These are phyloP conservation scores for Helicoverpa assulta DNA, from an alignment of 2,888 invertebrate genomes.

Conservation along the genomic window DNA sequence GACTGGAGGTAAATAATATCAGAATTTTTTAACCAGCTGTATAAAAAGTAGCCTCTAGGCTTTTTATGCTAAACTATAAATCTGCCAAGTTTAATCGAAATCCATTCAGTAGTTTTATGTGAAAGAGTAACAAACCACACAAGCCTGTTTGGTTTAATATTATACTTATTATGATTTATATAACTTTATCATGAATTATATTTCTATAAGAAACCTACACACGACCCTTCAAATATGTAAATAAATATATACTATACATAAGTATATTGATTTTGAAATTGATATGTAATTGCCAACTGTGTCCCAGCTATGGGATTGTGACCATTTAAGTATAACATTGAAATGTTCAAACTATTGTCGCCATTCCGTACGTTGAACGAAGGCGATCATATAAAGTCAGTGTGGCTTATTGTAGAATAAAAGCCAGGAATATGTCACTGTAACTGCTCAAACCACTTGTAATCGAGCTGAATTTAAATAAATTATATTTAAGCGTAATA, in stretches of 20 bases:
- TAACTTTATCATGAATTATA: no score
- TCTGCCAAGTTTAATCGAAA: no score
- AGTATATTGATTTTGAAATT: conserved; percentile 5
- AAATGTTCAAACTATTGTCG: neutral
- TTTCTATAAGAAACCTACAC: neutral
- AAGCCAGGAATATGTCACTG: conserved; percentile 21
- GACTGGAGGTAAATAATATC: no score
- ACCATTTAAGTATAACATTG: neutral
- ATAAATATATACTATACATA: conserved; percentile 26
- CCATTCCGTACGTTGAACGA: conserved; percentile 5
- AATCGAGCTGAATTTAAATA: conserved; percentile 31
- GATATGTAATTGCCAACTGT: neutral
- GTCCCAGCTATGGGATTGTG: neutral
- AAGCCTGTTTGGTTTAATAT: no score
- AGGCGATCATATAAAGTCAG: conserved; percentile 14
- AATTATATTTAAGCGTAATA: conserved; percentile 38
- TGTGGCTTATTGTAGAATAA: conserved; percentile 17
- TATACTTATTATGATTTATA: no score
- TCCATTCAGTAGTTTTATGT: no score
- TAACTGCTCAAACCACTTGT: conserved; percentile 19
- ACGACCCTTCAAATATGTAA: conserved; percentile 17
- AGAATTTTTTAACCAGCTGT: no score
- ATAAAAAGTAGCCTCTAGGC: no score
- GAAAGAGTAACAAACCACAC: no score
- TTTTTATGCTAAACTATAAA: no score